Evolutionary conservation across 2,888 invertebrate genomes (phyloP).

Genomic region (Luperina nickerlii): DNA sequence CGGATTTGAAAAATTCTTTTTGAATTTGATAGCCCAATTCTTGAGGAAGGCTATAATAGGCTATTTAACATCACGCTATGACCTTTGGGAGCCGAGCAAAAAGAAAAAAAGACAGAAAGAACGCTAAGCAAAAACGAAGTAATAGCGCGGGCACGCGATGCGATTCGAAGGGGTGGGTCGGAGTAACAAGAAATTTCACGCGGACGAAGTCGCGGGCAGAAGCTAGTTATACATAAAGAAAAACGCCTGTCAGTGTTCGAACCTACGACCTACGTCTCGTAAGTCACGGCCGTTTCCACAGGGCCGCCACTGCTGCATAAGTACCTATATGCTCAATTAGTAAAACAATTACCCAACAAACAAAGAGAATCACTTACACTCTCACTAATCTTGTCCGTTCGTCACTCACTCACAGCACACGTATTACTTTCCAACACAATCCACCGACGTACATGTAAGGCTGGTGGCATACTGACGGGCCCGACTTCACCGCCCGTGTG

Average conservation of each 20-base stretch:
- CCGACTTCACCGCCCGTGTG: conserved; percentile 37
- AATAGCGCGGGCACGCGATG: too few species aligned
- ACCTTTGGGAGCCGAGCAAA: too few species aligned
- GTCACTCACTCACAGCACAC: conserved; percentile 34
- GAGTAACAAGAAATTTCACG: too few species aligned
- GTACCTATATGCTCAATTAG: neutral
- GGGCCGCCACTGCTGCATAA: neutral
- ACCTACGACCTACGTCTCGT: neutral
- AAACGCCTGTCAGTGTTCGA: neutral
- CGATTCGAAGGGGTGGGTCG: too few species aligned
- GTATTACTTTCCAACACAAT: neutral
- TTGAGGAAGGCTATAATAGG: too few species aligned
- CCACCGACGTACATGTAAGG: conserved; percentile 22
- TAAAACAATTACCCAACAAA: conserved; percentile 1
- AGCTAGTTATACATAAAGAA: too few species aligned
- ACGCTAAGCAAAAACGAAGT: too few species aligned
- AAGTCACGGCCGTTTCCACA: neutral
- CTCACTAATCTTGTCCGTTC: conserved; percentile 20
- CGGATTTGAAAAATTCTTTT: too few species aligned
- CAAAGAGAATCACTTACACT: conserved; percentile 49
- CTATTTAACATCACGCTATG: too few species aligned
- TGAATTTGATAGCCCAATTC: too few species aligned
- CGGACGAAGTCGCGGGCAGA: too few species aligned
- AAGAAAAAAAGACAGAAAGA: too few species aligned
- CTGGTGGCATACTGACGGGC: conserved; percentile 47